phyloP scores from a whole-genome alignment of 2,888 invertebrate species.

The Gari tellinella region DNA sequence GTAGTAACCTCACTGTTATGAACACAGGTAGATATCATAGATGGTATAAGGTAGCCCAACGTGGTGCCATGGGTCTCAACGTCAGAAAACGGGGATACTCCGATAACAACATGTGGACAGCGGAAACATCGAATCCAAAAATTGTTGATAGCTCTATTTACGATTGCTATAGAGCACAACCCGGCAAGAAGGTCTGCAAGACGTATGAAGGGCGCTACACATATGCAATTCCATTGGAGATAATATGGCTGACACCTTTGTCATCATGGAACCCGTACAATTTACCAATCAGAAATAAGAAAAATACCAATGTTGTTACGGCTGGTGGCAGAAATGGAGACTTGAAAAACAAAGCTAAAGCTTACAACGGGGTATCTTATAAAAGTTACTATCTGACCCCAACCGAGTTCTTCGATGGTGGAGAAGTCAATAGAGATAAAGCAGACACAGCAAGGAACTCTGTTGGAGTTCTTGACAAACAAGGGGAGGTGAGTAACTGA shows the following conservation, averaged over 20 bases:
- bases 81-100: slow-evolving; percentile 57
- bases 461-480: slow-evolving; percentile 59
- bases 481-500: slow-evolving; percentile 46
- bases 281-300: not conserved
- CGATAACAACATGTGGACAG: slow-evolving; percentile 57
- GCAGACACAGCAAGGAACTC: slow-evolving; percentile 62
- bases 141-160: too few species aligned
- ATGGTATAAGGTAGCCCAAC: too few species aligned
- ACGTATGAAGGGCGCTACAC: too few species aligned
- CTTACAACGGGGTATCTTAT: slow-evolving; percentile 61
- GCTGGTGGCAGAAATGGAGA: too few species aligned
- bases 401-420: slow-evolving; percentile 63
- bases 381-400: slow-evolving; percentile 64
- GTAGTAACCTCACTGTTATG: too few species aligned
- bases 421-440: slow-evolving; percentile 51
- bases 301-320: slow-evolving; percentile 2
- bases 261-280: slow-evolving; percentile 78
- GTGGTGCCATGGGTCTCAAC: slow-evolving; percentile 52
- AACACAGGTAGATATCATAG: too few species aligned
- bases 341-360: slow-evolving; percentile 47
- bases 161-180: slow-evolving; percentile 52
- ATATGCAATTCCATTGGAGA: too few species aligned
- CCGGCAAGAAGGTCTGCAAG: slow-evolving; percentile 76
- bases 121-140: slow-evolving; percentile 66
- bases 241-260: too few species aligned